Percentiles rank a stretch among this genome's conserved stretches.
Conservation (phyloP, 1,140 invertebrate species). For the Triops longicaudatus region DNA sequence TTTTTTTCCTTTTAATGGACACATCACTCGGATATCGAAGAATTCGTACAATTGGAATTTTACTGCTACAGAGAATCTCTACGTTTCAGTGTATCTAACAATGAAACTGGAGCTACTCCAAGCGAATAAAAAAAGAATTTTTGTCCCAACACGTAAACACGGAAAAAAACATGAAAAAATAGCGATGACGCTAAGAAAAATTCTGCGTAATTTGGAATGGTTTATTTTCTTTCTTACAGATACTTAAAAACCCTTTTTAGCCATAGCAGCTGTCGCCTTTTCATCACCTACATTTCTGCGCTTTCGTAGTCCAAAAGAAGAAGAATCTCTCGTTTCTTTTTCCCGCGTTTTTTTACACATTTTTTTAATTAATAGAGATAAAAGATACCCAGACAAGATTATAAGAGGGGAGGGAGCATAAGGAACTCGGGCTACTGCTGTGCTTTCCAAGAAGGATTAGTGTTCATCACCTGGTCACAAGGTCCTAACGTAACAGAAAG, state of each 20-base stretch:
- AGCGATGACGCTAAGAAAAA: too few species aligned
- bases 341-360: too few species aligned
- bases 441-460: slow-evolving; percentile 3
- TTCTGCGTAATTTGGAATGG: neutral
- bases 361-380: slow-evolving; percentile 16
- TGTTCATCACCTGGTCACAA: slow-evolving; percentile 11
- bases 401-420: neutral
- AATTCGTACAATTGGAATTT: too few species aligned
- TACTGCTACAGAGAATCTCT: too few species aligned
- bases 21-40: too few species aligned
- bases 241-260: neutral
- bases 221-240: neutral
- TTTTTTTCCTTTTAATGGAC: too few species aligned
- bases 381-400: neutral
- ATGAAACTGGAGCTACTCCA: too few species aligned
- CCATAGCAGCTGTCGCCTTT: neutral
- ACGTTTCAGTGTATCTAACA: too few species aligned
- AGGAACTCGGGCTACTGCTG: neutral
- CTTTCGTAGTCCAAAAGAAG: too few species aligned
- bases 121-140: too few species aligned
- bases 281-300: neutral
- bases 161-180: neutral
- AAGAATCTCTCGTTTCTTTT: too few species aligned
- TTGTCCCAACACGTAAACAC: neutral
- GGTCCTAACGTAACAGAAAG: neutral